Base-by-base conservation (phyloP, 2,797 vertebrate species). In the Percopsis omiscomaycus region DNA sequence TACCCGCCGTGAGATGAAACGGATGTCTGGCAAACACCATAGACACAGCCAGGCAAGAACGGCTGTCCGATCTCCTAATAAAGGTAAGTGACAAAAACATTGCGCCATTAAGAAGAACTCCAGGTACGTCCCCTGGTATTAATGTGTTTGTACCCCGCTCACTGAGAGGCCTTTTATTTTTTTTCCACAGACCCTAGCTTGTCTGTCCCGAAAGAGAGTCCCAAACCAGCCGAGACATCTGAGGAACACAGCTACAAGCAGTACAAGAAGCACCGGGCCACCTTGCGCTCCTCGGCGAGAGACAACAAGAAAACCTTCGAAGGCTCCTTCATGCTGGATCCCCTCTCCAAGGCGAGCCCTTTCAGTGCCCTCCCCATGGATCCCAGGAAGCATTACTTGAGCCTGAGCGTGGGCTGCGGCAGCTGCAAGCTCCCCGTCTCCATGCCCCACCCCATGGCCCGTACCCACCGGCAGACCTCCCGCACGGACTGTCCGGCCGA, bases 351-450 rank as follows among this genome's bases (percentile, higher is more conserved):
- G 62, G 86, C 95, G n/a, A 84, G 93, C 84, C 90, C 93, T 73
- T 97, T 96, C 64, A 91, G 94, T 70, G 0, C 93, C 37, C 89
- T 94, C 64, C 95, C 85, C 83, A 96, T 99, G 93, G 97, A 98
- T 89, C 95, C 97, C 77, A 92, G 96, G 86, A 98, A 98, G 88
- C 97, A 95, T 93, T 99, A 98, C 93, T 93, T 99, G 90, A 98
- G 97, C 78, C 94, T 99, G 90, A 98, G 97, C 78, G 93, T 99
- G 82, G 95, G 95, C 89, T 96, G 96, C 89, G 94, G 95, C 91
- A 96, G 94, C 3, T 87, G 93, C 76, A 97, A 96, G 88, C 93
- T 96, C 62, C 95, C 95, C 0, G 95, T 98, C 37, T 93, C 95
- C 28, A 91, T 98, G 92, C 96, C 96, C 66, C 90, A 95, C 88